These are phyloP conservation scores for Cynopterus brachyotis DNA, from an alignment of 2,113 vertebrate species.

Conservation along the genomic window DNA sequence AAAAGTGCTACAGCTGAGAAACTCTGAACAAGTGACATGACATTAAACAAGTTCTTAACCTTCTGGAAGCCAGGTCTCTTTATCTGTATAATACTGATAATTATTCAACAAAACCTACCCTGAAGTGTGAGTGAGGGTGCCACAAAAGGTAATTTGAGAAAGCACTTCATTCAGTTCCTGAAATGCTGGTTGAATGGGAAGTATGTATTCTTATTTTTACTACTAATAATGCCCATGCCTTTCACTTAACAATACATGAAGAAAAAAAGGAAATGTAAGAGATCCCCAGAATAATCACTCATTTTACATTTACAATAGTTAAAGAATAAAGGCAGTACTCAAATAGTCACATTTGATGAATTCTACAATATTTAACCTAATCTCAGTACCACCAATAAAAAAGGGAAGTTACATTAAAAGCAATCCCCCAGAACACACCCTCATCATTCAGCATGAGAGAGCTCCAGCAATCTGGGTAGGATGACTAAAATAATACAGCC, in stretches of 20 bases:
- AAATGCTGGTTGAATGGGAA: background rate
- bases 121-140: background rate
- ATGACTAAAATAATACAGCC: conserved; percentile 40
- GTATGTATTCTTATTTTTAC: background rate
- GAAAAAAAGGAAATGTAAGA: background rate
- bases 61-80: background rate
- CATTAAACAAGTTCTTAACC: background rate
- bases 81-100: background rate
- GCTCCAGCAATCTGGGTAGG: conserved; percentile 3
- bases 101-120: background rate
- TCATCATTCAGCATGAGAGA: background rate
- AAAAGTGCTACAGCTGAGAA: background rate
- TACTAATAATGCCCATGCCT: background rate
- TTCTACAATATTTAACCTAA: conserved; percentile 65
- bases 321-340: conserved; percentile 54
- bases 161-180: background rate
- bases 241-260: background rate
- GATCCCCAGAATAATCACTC: background rate
- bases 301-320: conserved; percentile 24
- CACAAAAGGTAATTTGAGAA: background rate
- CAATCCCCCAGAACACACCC: background rate
- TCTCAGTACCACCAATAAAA: background rate
- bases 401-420: conserved; percentile 57
- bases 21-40: background rate
- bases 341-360: conserved; percentile 26